Base-by-base conservation (phyloP, 2,888 invertebrate genomes). In the Apotomis turbidana region DNA sequence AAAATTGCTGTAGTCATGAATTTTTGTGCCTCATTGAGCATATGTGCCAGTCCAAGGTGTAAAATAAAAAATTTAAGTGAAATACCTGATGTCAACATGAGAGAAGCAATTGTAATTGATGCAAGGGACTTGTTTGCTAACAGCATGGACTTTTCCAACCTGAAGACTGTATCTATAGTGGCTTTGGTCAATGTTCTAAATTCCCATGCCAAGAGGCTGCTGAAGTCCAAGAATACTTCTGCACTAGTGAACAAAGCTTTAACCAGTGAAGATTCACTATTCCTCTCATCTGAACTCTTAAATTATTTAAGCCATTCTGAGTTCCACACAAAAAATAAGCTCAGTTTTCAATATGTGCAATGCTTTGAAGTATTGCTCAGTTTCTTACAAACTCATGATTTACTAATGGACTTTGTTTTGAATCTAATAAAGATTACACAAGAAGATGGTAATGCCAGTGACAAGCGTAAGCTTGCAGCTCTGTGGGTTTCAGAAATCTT, bases 321-420 rank as follows among this genome's bases (percentile, higher is more conserved):
- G 46, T 85, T 86, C 68, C 79, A 79, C 62, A 78, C 74, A 3
- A 84, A 79, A 59, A 81, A 79, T 44, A 80, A 76, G 67, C 79
- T 93, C 12, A 81, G 78, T 74, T 80, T 73, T 68, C 80, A 80
- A 59, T 93, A 90, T 83, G 79, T 90, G 10, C 84, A 87, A 74
- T 89, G 89, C 82, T 95, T 95, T 94, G 90, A 94, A 83, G 87
- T 90, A n/a, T 83, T 95, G 63, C 85, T 95, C 10, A 85, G 86
- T 64, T 89, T 94, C 74, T 79, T 96, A 12, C 94, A 94, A 76
- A 88, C 91, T 44, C 90, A 92, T 81, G 90, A 94, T 73, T 80
- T 95, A 60, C 78, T 95, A 61, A 81, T 93, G 64, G 81, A 88
- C 8, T 88, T 95, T 70, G 81, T 94, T 61, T 69, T 91, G 75